Evolutionary conservation across 2,113 vertebrate genomes (phyloP).

Genomic region (Paradisaea rubra): DNA sequence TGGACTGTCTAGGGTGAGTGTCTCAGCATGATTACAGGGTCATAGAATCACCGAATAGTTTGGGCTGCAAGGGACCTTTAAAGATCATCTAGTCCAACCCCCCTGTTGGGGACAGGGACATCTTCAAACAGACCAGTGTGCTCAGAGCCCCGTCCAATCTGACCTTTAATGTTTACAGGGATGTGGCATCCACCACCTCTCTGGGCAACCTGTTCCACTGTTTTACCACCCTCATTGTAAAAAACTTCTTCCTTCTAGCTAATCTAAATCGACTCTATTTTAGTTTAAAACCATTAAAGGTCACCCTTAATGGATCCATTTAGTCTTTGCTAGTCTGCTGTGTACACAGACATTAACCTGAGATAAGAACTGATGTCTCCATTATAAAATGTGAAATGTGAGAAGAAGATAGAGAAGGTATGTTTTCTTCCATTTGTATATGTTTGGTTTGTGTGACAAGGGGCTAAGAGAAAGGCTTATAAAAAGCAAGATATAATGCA

Average conservation of each 20-base stretch:
- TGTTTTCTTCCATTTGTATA: neutral
- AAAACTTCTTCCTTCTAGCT: neutral
- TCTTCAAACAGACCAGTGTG: neutral
- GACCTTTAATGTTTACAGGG: neutral
- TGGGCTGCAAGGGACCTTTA: neutral
- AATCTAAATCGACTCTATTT: neutral
- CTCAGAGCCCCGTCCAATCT: neutral
- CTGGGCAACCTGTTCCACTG: neutral
- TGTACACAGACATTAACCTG: neutral
- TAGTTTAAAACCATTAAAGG: neutral
- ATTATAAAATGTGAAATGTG: constrained; percentile 10
- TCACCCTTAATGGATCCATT: constrained; percentile 36
- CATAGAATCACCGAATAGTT: neutral
- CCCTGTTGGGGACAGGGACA: neutral
- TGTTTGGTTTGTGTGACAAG: neutral
- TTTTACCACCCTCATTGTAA: neutral
- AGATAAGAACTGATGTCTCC: constrained; percentile 1
- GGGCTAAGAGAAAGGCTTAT: neutral
- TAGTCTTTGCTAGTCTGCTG: neutral
- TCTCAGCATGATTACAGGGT: neutral
- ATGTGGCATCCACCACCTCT: neutral
- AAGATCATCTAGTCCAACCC: neutral
- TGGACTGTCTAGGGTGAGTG: neutral
- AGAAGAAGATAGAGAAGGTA: neutral
- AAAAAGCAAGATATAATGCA: constrained; percentile 8